Percentiles rank a stretch among this genome's conserved stretches.
These are phyloP conservation scores for Riptortus pedestris DNA, from an alignment of 1,140 invertebrate species.

Conservation along the genomic window DNA sequence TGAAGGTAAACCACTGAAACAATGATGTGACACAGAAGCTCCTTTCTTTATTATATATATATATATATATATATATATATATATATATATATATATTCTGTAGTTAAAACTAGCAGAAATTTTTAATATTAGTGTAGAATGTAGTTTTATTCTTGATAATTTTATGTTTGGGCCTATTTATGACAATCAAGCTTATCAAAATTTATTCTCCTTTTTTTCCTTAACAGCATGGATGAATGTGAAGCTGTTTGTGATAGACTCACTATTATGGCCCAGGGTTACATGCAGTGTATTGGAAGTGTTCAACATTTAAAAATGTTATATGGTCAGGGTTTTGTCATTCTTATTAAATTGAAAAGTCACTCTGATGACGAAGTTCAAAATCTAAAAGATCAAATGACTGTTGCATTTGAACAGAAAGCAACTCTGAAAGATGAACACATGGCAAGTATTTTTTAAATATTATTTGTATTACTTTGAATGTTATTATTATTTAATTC, in stretches of 20 bases:
- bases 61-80: too few relatives aligned
- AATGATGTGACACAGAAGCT: too few relatives aligned
- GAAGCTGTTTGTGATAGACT: slow-evolving; percentile 69
- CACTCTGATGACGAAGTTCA: neutral
- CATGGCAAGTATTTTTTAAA: neutral
- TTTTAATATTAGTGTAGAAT: too few relatives aligned
- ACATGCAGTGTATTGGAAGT: slow-evolving; percentile 41
- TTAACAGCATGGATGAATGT: slow-evolving; percentile 41
- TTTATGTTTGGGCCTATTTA: too few relatives aligned
- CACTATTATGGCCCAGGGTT: slow-evolving; percentile 80
- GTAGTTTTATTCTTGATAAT: too few relatives aligned
- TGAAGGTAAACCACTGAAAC: too few relatives aligned
- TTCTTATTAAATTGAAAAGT: slow-evolving; percentile 37
- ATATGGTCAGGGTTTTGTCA: slow-evolving; percentile 40
- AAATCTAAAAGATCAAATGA: neutral
- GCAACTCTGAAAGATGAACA: neutral
- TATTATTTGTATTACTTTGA: neutral
- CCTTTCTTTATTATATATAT: too few relatives aligned
- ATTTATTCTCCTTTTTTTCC: too few relatives aligned
- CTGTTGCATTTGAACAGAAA: neutral
- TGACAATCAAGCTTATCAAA: too few relatives aligned
- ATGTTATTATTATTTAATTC: neutral
- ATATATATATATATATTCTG: too few relatives aligned
- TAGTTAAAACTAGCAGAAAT: too few relatives aligned
- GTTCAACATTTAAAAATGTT: slow-evolving; percentile 40